Conservation (phyloP, 92 coral and sea anemone genomes). For the Bergia sp. region DNA sequence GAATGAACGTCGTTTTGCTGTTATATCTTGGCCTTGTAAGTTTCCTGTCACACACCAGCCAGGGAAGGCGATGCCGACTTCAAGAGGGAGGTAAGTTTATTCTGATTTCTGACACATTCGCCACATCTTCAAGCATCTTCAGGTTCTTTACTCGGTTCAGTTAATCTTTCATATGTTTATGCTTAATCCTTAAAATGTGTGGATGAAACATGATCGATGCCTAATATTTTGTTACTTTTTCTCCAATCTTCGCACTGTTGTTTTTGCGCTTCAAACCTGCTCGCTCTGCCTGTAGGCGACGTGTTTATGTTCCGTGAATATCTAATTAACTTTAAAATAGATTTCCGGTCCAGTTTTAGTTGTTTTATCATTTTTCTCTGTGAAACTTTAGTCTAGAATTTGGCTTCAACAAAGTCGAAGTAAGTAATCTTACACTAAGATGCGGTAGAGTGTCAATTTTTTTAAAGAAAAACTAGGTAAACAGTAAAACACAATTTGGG, state of each 20-base stretch:
- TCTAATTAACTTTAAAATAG: not conserved
- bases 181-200: not conserved
- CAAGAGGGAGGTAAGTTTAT: constrained; percentile 11
- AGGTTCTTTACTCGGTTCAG: not conserved
- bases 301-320: not conserved
- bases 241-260: not conserved
- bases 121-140: not conserved
- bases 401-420: not conserved
- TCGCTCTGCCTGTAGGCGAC: not conserved
- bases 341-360: not conserved
- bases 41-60: not conserved
- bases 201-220: not conserved
- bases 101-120: not conserved
- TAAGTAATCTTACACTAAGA: not conserved
- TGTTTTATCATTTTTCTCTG: not conserved
- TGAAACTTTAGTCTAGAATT: not conserved
- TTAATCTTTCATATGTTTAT: not conserved
- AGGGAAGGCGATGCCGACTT: constrained; percentile 17
- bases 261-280: not conserved
- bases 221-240: not conserved
- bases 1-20: constrained; percentile 27
- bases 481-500: not conserved
- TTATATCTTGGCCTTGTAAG: constrained; percentile 14
- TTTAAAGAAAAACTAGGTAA: not conserved
- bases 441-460: no score